Conservation (phyloP, 2,113 vertebrate genomes). For the Riparia riparia region DNA sequence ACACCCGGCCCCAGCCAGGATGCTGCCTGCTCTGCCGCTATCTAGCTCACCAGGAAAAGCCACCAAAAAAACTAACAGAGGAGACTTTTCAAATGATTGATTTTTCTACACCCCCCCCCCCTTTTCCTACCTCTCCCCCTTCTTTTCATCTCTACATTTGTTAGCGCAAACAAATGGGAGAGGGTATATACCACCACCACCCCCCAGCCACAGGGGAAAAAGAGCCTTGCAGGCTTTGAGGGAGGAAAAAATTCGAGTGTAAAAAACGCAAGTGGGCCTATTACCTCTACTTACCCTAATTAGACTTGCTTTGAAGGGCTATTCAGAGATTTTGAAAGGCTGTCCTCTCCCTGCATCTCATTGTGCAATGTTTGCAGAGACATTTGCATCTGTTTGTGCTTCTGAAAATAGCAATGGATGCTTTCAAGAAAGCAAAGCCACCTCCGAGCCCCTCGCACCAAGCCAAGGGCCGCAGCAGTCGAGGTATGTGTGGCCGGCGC, state of each 20-base stretch:
- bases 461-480: slow-evolving; percentile 35
- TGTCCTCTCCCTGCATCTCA: slow-evolving; percentile 81
- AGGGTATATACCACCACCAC: slow-evolving; percentile 43
- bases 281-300: slow-evolving; percentile 94
- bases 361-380: slow-evolving; percentile 86
- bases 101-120: slow-evolving; percentile 45
- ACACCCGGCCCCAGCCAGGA: slow-evolving; percentile 65
- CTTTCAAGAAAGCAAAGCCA: slow-evolving; percentile 77
- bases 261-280: slow-evolving; percentile 85
- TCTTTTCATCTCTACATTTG: slow-evolving; percentile 60
- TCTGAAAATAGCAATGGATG: slow-evolving; percentile 73
- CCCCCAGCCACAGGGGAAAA: slow-evolving; percentile 64
- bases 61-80: slow-evolving; percentile 54
- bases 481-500: slow-evolving; percentile 53
- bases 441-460: slow-evolving; percentile 10
- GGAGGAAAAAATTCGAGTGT: slow-evolving; percentile 77
- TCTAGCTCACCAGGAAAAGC: slow-evolving; percentile 60
- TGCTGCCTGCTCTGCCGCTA: slow-evolving; percentile 37
- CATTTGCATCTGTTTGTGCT: slow-evolving; percentile 98
- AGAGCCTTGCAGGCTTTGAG: slow-evolving; percentile 78
- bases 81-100: slow-evolving; percentile 73
- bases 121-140: background rate
- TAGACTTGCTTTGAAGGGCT: slow-evolving; percentile 89
- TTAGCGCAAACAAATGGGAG: slow-evolving; percentile 78
- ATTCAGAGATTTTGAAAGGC: slow-evolving; percentile 83